These are phyloP conservation scores for Peromyscus leucopus DNA, from an alignment of 2,113 vertebrate species.

Conservation along the genomic window DNA sequence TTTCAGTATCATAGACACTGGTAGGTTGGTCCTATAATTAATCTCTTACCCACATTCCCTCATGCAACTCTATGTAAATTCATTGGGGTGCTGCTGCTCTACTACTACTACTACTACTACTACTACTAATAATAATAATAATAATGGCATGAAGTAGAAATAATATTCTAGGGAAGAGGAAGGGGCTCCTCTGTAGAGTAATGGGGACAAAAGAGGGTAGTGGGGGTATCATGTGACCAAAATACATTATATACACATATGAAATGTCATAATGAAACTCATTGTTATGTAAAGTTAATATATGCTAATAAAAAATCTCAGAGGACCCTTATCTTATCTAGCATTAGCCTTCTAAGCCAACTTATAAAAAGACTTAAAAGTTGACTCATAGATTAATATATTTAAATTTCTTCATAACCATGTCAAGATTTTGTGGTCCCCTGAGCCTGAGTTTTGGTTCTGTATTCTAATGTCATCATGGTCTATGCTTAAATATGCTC, in stretches of 20 bases:
- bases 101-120: neutral
- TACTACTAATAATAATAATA: neutral
- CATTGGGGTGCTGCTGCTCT: neutral
- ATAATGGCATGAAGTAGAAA: neutral
- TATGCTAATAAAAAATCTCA: neutral
- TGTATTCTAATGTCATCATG: neutral
- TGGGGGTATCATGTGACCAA: neutral
- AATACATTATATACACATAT: neutral
- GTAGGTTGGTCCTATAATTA: too few species aligned
- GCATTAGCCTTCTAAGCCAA: neutral
- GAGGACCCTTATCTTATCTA: neutral
- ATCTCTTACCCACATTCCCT: neutral
- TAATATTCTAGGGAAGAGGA: neutral
- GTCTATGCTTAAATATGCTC: neutral
- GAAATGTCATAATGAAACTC: neutral
- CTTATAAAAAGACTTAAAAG: constrained; percentile 5
- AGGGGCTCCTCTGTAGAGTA: neutral
- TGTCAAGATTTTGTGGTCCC: neutral
- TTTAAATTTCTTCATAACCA: neutral
- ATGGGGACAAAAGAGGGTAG: neutral
- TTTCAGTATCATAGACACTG: neutral
- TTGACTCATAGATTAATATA: constrained; percentile 18
- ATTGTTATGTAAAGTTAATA: too few species aligned
- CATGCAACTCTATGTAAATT: neutral
- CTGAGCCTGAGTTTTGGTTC: neutral